Base-by-base conservation (phyloP, 2,113 vertebrate species). In the Furnarius figulus region DNA sequence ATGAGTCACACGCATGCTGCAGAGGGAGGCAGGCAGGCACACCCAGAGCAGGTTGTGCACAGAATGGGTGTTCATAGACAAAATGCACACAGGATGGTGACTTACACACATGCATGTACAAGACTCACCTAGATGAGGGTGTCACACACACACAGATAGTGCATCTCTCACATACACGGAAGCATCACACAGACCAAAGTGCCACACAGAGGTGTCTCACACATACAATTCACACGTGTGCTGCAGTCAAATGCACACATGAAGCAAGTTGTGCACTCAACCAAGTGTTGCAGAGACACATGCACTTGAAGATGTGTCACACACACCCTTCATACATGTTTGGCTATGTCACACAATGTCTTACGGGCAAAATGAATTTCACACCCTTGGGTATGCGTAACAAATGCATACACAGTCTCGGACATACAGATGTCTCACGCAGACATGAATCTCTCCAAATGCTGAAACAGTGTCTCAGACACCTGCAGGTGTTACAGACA, bases 371-470 rank as follows among this genome's bases (percentile, higher is more conserved):
- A 40, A 68, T 8, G 12, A 22, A 15, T 61, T 42, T 37, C 55
- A 50, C 24, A 21, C 5, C 4, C 21, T 39, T 7, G 35, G 9
- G 2, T 7, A 31, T 30, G 28, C 53, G 52, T n/a, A 61, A 53
- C n/a, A 68, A 52, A 72, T 5, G 23, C 18, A 24, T 47, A 23
- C 11, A 1, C 5, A 3, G 37, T 12, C 40, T 23, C 73, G 17
- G 59, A 20, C 12, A n/a, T 4, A 20, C 40, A 12, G 63, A 1
- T 9, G 42, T 8, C 37, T 52, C 52, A 75, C 22, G 13, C n/a
- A 11, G 15, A 37, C 23, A 18, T 0, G 0, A 5, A 22, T 7
- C 6, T 40, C 33, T n/a, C 25, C 39, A 52, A 31, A 49, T 0
- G 14, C 53, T 25, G 23, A 14, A 12, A 10, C 7, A 5, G 23